phyloP scores from a whole-genome alignment of 2,888 invertebrate genomes.

The Lasioglossum villosulum region DNA sequence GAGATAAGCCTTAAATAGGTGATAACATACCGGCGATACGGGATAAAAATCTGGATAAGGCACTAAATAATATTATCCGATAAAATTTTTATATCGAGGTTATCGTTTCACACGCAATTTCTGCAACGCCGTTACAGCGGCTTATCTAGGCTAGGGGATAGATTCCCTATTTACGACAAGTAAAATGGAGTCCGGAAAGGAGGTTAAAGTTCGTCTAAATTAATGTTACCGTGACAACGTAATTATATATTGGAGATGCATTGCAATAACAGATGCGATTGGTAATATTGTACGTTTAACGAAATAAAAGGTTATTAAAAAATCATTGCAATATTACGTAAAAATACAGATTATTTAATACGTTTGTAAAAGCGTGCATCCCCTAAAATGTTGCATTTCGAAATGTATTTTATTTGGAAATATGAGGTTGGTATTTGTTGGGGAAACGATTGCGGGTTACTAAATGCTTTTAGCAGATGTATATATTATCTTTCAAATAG shows the following conservation, averaged over 20 bases:
- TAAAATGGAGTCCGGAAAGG: constrained; percentile 27
- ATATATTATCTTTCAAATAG: background rate
- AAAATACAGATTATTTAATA: background rate
- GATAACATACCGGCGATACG: constrained; percentile 27
- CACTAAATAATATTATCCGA: constrained; percentile 59
- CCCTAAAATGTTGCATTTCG: background rate
- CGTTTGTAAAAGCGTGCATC: background rate
- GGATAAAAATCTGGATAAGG: constrained; percentile 53
- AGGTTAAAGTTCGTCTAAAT: constrained; percentile 25
- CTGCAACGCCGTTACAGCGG: constrained; percentile 28
- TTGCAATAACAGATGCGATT: constrained; percentile 9
- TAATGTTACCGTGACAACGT: constrained; percentile 27
- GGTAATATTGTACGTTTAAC: background rate
- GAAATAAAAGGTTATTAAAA: background rate
- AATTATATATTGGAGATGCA: background rate
- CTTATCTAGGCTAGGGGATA: constrained; percentile 24
- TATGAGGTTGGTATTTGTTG: background rate
- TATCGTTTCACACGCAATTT: constrained; percentile 49
- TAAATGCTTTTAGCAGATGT: background rate
- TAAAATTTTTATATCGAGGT: constrained; percentile 58
- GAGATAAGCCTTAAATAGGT: constrained; percentile 7
- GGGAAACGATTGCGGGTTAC: background rate
- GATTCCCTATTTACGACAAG: constrained; percentile 42
- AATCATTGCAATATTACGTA: background rate
- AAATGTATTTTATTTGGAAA: background rate